Base-by-base conservation (phyloP, 2,888 invertebrate genomes). In the Acrobasis repandana region DNA sequence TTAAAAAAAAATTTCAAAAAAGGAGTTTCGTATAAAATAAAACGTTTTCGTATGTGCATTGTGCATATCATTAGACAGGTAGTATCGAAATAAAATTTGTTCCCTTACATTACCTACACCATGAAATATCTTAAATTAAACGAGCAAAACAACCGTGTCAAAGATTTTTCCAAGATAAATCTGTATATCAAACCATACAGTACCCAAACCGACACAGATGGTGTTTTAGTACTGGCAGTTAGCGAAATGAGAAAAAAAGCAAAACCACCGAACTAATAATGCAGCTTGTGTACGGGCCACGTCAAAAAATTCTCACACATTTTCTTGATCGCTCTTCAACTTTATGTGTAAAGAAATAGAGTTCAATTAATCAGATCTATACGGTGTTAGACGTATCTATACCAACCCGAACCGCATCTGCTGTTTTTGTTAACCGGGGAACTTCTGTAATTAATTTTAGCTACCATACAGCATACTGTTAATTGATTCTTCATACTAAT, bases 401-500 rank as follows among this genome's bases (percentile, higher is more conserved):
- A 74, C 75, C 72, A 71, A 75, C 72, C 74, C 73, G 72, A 71
- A 70, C 79, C 79, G 72, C 89, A 89, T 88, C 87, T 90, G 88
- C 86, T 87, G 87, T 88, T 90, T 89, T 90, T 89, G 84, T 86
- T 82, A 79, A 83, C 77, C 81, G 75, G 76, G 77, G 80, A 83
- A 82, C 78, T 79, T 72, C 66, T 75, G 81, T 88, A 89, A 90
- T 91, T 90, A 89, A 83, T 79, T 82, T 85, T 72, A 75, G 84
- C 85, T 84, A 82, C 83, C 85, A 80, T 76, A 78, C 78, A 80
- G 77, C 71, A 64, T 77, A 71, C 75, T 68, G 82, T 76, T 88
- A 89, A 90, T 90, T 87, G 86, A 86, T 88, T 85, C 77, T 82
- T 84, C 80, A 83, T 79, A 85, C 83, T 82, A 79, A 86, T 84